Conservation (phyloP, 2,888 invertebrate species). For the Tipula unca region DNA sequence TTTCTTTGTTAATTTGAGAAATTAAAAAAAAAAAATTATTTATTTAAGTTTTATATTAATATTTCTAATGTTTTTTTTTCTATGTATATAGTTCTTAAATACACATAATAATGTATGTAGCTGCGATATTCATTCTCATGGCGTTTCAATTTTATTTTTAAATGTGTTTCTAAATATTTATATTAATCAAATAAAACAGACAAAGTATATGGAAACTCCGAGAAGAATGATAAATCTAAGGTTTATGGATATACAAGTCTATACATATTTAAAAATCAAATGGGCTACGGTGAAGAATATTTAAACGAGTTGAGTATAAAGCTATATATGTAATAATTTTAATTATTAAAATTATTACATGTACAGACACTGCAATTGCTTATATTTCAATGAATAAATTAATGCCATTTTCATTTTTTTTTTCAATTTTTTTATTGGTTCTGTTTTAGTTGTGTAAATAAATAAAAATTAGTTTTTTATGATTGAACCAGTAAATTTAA, state of each 20-base stretch:
- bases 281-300: background rate
- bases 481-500: too few relatives aligned
- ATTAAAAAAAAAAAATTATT: background rate
- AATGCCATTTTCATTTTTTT: too few relatives aligned
- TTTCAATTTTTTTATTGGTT: too few relatives aligned
- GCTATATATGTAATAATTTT: too few relatives aligned
- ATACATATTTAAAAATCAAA: background rate
- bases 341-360: too few relatives aligned
- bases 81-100: background rate
- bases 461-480: too few relatives aligned
- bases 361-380: too few relatives aligned
- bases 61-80: background rate
- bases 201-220: background rate
- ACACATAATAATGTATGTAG: background rate
- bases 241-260: background rate
- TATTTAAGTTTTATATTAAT: background rate
- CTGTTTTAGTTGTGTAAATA: too few relatives aligned
- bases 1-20: background rate
- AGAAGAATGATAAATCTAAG: background rate
- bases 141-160: background rate
- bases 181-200: background rate
- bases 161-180: conserved; percentile 8
- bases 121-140: background rate
- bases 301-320: too few relatives aligned
- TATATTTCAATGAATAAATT: too few relatives aligned